Evolutionary conservation across 2,113 vertebrate genomes (phyloP), one percentile per base, ranked within the genome.

Genomic region (Calidris pugnax): DNA sequence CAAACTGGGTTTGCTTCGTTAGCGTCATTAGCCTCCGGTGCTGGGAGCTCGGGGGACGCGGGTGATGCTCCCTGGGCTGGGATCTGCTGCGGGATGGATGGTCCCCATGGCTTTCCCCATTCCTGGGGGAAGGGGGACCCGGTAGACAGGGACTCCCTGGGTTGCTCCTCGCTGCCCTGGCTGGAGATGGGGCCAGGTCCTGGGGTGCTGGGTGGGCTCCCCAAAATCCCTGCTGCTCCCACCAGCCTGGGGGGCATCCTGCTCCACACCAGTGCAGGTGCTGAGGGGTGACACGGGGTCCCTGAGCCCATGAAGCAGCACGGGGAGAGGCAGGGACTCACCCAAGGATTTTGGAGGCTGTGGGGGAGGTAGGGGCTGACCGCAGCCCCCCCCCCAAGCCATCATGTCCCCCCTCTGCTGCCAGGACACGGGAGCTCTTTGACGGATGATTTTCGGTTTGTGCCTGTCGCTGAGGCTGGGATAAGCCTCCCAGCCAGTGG

Each of bases 261-360:
- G 47, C 75, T 56, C 67, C 1, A 0, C 26, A 21, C 28, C 39
- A 17, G 33, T 0, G 37, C 2, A 1, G 8, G 39, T 8, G 45
- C n/a, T 8, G 8, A 22, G 85, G 26, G 68, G 47, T 47, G 47
- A 14, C 50, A 51, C 59, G 53, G 6, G 71, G 28, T 37, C 51
- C 48, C 56, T 2, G 8, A 78, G 56, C 51, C 62, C 47, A 0
- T 0, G 17, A 1, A 9, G 51, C 32, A n/a, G 9, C 18, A 13
- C 0, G 2, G 72, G 59, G 27, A 32, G 53, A 69, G 51, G n/a
- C 45, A 39, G 51, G 55, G 45, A 7, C 45, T 43, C 4, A 0
- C 20, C 33, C 0, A 6, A 57, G 69, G 59, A 13, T 41, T 91
- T 68, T 5, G 26, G 64, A 37, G 35, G 27, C 33, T 66, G 33